phyloP scores from a whole-genome alignment of 2,888 invertebrate species.

The Prosapia bicincta region DNA sequence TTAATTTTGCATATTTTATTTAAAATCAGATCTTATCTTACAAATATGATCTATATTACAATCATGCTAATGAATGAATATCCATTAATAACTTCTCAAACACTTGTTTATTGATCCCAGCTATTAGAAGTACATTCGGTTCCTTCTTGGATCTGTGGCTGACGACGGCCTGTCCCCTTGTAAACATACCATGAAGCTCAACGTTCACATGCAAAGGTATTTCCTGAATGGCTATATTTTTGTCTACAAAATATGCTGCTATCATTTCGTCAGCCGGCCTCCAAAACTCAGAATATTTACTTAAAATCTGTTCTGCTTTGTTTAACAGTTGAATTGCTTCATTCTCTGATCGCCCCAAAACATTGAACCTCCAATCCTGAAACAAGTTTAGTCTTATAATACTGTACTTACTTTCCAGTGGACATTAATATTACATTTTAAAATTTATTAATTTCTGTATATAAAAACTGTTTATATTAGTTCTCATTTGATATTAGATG shows the following conservation, averaged over 20 bases:
- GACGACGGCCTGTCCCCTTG: constrained; percentile 35
- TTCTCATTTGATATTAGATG: no score
- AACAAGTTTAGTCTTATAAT: no score
- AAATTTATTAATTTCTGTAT: no score
- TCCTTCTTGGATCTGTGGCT: constrained; percentile 25
- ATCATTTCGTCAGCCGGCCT: background rate
- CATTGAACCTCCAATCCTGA: constrained; percentile 33
- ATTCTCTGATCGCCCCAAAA: constrained; percentile 25
- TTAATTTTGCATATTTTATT: no score
- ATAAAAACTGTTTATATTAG: no score
- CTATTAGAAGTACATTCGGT: constrained; percentile 29
- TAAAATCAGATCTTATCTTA: no score
- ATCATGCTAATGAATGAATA: background rate
- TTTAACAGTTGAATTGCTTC: constrained; percentile 30
- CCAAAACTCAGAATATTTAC: background rate
- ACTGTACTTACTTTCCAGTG: no score
- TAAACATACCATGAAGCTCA: constrained; percentile 27
- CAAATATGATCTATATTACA: no score
- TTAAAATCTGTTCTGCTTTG: constrained; percentile 29
- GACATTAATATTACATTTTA: no score
- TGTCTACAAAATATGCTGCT: background rate
- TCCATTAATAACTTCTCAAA: background rate
- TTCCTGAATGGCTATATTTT: background rate
- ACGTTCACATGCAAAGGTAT: background rate
- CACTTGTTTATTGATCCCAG: constrained; percentile 27